Conservation (phyloP, 2,797 vertebrate genomes). For the Phataginus tetradactyla region DNA sequence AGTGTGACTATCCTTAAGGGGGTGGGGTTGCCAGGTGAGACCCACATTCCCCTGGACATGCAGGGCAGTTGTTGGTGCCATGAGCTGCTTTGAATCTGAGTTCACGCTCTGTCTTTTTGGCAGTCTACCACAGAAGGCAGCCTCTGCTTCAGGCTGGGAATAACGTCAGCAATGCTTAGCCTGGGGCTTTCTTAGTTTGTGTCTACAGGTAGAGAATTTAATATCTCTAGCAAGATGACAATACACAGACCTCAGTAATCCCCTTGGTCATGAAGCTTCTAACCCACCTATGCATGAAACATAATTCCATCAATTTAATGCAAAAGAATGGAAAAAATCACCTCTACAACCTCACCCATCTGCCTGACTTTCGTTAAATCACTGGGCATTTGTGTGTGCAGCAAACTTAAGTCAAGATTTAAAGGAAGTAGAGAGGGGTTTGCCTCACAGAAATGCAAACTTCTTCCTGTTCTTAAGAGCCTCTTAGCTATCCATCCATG, state of each 20-base stretch:
- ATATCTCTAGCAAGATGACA: not conserved
- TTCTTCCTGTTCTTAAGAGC: not conserved
- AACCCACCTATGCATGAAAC: not conserved
- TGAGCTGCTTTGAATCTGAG: not conserved
- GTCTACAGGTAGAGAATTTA: not conserved
- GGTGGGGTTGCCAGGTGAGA: not conserved
- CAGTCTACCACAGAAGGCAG: not conserved
- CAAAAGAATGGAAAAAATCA: not conserved
- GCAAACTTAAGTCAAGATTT: not conserved
- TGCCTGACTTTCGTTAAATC: not conserved
- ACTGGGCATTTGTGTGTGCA: not conserved
- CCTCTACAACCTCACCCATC: not conserved
- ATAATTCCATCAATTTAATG: slow-evolving; percentile 11
- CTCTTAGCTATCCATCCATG: not conserved
- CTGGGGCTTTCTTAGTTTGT: not conserved
- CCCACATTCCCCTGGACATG: not conserved
- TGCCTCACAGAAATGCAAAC: not conserved
- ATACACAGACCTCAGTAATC: not conserved
- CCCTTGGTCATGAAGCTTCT: not conserved
- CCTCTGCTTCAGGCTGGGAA: not conserved
- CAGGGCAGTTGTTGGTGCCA: not conserved
- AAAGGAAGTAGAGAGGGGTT: not conserved
- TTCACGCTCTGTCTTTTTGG: not conserved
- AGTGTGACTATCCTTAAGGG: not conserved
- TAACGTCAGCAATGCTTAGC: not conserved